Conservation (phyloP, 1,140 invertebrate species). For the Tetragonula clypearis region DNA sequence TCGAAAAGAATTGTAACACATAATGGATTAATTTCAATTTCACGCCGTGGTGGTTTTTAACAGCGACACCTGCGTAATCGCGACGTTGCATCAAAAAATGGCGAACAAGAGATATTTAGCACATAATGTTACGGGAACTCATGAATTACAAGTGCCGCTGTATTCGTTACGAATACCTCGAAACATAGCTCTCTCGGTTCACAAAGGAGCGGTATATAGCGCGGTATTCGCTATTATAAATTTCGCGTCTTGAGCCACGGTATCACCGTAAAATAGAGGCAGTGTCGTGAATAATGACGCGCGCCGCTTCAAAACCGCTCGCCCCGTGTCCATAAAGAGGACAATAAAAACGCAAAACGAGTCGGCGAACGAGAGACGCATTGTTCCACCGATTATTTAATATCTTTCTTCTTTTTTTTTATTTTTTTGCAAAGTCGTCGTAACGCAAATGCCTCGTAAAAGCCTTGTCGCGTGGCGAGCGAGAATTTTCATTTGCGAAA, state of each 20-base stretch:
- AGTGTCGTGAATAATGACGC: conserved; percentile 49
- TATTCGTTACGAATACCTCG: conserved; percentile 44
- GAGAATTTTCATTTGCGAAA: not conserved
- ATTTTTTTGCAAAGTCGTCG: not conserved
- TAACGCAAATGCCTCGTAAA: not conserved
- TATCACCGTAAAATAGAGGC: conserved; percentile 50
- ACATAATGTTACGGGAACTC: conserved; percentile 46
- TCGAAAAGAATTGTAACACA: no score
- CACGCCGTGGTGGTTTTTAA: not conserved
- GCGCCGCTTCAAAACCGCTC: conserved; percentile 27
- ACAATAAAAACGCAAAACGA: conserved; percentile 26
- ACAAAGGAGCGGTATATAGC: conserved; percentile 33
- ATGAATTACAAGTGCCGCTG: conserved; percentile 45
- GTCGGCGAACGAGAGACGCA: not conserved
- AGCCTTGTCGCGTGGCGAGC: not conserved
- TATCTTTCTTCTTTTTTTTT: not conserved
- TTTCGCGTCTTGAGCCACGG: conserved; percentile 44
- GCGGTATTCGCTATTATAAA: conserved; percentile 35
- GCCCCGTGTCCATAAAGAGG: conserved; percentile 31
- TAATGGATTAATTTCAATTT: not conserved
- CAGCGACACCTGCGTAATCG: not conserved
- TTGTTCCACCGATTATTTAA: conserved; percentile 15
- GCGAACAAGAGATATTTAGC: conserved; percentile 29
- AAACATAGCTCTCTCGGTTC: conserved; percentile 10
- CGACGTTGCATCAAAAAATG: conserved; percentile 8